Percentiles rank a stretch among this genome's conserved stretches.
Evolutionary conservation across 1,140 invertebrate genomes (phyloP).

Genomic region (Platyura marginata): DNA sequence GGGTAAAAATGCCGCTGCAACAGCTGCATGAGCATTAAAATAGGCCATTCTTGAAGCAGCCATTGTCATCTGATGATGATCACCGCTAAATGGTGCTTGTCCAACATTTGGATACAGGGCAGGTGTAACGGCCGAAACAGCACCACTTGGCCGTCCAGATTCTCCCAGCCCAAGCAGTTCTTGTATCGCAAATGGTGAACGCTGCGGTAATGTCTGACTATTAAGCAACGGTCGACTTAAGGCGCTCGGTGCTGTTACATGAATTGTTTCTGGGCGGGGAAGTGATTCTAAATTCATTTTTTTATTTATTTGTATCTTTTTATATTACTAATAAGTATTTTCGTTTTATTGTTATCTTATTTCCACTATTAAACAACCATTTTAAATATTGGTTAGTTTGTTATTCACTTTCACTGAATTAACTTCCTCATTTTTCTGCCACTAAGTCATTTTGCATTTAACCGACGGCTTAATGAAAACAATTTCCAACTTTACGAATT

Average conservation of each 20-base stretch:
- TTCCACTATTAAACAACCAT: no score
- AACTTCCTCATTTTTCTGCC: no score
- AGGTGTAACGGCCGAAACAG: conserved; percentile 23
- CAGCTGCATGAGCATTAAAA: conserved; percentile 69
- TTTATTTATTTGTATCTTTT: background rate
- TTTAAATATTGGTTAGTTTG: no score
- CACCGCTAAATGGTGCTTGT: conserved; percentile 18
- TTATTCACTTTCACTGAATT: no score
- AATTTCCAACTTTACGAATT: no score
- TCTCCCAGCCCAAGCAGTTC: conserved; percentile 63
- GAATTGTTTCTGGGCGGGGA: conserved; percentile 12
- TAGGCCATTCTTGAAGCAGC: conserved; percentile 65
- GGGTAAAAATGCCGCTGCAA: conserved; percentile 69
- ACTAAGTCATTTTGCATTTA: no score
- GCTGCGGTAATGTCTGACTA: conserved; percentile 44
- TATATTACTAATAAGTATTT: no score
- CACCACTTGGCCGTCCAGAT: conserved; percentile 11
- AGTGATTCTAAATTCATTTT: conserved; percentile 4
- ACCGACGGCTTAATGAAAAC: no score
- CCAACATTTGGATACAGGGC: conserved; percentile 16
- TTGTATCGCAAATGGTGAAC: conserved; percentile 81
- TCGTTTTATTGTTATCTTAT: no score
- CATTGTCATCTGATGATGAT: conserved; percentile 38
- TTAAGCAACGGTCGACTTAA: conserved; percentile 17
- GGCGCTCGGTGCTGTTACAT: conserved; percentile 25